Evolutionary conservation across 2,113 vertebrate genomes (phyloP).

Genomic region (Epinephelus lanceolatus): DNA sequence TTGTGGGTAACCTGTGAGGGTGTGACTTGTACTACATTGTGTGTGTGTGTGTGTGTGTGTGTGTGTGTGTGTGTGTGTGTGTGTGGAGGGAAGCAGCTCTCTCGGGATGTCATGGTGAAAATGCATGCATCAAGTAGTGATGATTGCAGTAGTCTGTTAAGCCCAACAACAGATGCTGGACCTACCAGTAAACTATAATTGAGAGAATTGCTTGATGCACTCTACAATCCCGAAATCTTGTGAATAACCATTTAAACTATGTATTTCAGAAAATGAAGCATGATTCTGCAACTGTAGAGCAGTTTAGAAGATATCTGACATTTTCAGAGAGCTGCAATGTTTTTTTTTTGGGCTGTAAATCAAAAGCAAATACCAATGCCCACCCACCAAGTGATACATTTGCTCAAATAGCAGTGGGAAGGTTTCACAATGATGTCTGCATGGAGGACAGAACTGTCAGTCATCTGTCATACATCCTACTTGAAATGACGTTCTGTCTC

Average conservation of each 20-base stretch:
- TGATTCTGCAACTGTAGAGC: not conserved
- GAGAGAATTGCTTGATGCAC: not conserved
- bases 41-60: too few species aligned
- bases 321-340: constrained; percentile 9
- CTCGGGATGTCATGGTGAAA: too few species aligned
- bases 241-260: not conserved
- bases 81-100: too few species aligned
- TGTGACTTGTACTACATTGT: too few species aligned
- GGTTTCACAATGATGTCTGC: constrained; percentile 26
- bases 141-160: not conserved
- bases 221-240: too few species aligned
- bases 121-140: too few species aligned
- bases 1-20: too few species aligned
- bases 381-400: constrained; percentile 5
- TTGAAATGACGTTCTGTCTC: constrained; percentile 39
- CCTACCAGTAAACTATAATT: not conserved
- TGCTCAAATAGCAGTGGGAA: constrained; percentile 15
- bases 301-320: not conserved
- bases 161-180: not conserved
- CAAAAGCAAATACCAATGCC: constrained; percentile 18
- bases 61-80: too few species aligned
- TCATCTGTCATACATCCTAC: constrained; percentile 42
- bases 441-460: constrained; percentile 35
- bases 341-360: constrained; percentile 3
- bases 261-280: not conserved